These are phyloP conservation scores for Thamnophis sirtalis DNA, from an alignment of 2,113 vertebrate species.

Conservation along the genomic window DNA sequence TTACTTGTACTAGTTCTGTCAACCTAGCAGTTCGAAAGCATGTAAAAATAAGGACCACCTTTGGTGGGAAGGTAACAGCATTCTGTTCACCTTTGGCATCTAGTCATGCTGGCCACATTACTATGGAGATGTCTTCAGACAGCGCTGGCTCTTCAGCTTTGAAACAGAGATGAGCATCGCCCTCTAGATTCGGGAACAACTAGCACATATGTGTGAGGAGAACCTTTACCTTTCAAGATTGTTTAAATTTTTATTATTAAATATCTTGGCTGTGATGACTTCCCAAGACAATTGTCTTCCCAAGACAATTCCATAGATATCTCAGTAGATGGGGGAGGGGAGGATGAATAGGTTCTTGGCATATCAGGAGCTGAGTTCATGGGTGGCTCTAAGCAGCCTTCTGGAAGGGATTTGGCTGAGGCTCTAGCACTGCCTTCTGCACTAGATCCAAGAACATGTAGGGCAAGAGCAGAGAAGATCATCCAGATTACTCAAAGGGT, in stretches of 20 bases:
- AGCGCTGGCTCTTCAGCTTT: too few relatives aligned
- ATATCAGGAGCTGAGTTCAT: neutral
- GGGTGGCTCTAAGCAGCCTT: neutral
- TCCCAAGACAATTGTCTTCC: neutral
- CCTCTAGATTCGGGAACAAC: too few relatives aligned
- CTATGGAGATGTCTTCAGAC: too few relatives aligned
- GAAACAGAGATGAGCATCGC: too few relatives aligned
- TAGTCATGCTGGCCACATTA: too few relatives aligned
- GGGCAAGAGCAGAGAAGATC: neutral
- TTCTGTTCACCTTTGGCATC: too few relatives aligned
- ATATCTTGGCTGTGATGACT: neutral
- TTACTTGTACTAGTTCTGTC: too few relatives aligned
- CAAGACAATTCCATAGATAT: neutral
- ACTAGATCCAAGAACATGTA: neutral
- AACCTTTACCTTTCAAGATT: neutral
- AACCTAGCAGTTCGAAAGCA: too few relatives aligned
- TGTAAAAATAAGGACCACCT: too few relatives aligned
- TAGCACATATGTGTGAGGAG: too few relatives aligned
- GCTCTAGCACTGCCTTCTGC: neutral
- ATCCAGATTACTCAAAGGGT: neutral
- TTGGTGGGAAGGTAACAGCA: too few relatives aligned
- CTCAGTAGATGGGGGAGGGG: neutral
- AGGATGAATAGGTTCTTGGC: neutral
- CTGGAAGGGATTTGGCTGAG: neutral
- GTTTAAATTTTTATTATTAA: neutral